Percentiles rank a stretch among this genome's conserved stretches.
phyloP scores from a whole-genome alignment of 2,113 vertebrate species.

The Falco punctatus region DNA sequence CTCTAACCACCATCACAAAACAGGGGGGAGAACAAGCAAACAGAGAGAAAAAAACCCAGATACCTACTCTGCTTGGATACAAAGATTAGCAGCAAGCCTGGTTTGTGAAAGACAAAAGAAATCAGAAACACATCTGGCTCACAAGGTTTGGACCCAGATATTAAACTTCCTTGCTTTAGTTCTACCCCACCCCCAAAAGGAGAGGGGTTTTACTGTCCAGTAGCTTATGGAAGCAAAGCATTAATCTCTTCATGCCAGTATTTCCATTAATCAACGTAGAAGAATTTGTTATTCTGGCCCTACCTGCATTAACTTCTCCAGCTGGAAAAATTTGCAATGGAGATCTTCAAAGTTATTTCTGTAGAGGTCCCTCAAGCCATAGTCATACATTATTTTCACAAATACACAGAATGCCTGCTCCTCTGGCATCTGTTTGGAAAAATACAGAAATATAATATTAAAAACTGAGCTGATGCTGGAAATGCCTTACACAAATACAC shows the following conservation, averaged over 20 bases:
- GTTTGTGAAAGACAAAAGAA: not conserved
- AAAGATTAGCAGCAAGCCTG: not conserved
- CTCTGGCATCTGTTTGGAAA: constrained; percentile 91
- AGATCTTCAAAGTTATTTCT: constrained; percentile 99
- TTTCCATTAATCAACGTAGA: not conserved
- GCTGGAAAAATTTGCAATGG: constrained; percentile 97
- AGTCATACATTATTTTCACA: constrained; percentile 97
- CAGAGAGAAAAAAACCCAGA: not conserved
- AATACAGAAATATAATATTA: not conserved
- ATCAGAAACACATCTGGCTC: not conserved
- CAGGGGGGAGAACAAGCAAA: not conserved
- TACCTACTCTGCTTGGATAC: not conserved
- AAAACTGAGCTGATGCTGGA: not conserved
- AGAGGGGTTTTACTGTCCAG: not conserved
- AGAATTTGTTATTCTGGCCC: not conserved
- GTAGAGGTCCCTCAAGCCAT: constrained; percentile 92
- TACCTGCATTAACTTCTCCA: constrained; percentile 96
- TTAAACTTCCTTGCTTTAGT: not conserved
- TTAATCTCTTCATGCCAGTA: not conserved
- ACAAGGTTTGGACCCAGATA: not conserved
- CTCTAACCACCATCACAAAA: not conserved
- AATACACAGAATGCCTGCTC: constrained; percentile 97
- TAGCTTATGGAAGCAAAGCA: not conserved
- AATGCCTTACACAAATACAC: not conserved
- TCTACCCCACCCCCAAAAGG: not conserved